Base-by-base conservation (phyloP, 2,888 invertebrate species). In the Andrena haemorrhoa region DNA sequence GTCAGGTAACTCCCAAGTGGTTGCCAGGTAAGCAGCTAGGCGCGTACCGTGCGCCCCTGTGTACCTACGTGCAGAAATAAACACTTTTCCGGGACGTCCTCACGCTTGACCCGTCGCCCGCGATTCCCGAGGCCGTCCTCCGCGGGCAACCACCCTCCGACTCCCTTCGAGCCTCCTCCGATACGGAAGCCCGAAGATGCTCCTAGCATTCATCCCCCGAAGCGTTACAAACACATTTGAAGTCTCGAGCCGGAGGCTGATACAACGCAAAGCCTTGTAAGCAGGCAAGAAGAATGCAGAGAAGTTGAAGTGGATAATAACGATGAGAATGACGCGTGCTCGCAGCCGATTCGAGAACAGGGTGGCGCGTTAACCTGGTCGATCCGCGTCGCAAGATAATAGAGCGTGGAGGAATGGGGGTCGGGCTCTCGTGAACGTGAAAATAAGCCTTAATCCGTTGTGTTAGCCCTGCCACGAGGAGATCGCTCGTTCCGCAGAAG, bases 1-100 rank as follows among this genome's bases (percentile, higher is more conserved):
- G 91, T 90, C 92, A 92, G 86, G 83, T 89, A 90, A 89, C 83
- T 79, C 79, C 86, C 35, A 76, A 92, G 91, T 90, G 89, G 87
- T 83, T 87, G 74, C 35, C 76, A 29, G 75, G 65, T 85, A 87
- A 83, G 75, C 79, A 85, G 69, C 41, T 69, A 86, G 83, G 83
- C 75, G 79, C 29, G 73, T 72, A 49, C 51, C 74, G 73, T 65
- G 61, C 70, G 53, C 66, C 53, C 20, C 61, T 41, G 56, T 64
- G 70, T 68, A 73, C n/a, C n/a, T n/a, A n/a, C 68, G 53, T 70
- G 83, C 74, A 84, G 82, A 84, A 86, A 85, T 89, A 90, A 90
- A 90, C 80, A 90, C 88, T 87, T 88, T 82, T 82, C 70, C 75
- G 61, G 47, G 66, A 72, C 73, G 69, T 70, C 61, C 70, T 66